Evolutionary conservation across 1,140 invertebrate species (phyloP), one percentile per base, ranked within the genome.

Genomic region (Lucilia cuprina): DNA sequence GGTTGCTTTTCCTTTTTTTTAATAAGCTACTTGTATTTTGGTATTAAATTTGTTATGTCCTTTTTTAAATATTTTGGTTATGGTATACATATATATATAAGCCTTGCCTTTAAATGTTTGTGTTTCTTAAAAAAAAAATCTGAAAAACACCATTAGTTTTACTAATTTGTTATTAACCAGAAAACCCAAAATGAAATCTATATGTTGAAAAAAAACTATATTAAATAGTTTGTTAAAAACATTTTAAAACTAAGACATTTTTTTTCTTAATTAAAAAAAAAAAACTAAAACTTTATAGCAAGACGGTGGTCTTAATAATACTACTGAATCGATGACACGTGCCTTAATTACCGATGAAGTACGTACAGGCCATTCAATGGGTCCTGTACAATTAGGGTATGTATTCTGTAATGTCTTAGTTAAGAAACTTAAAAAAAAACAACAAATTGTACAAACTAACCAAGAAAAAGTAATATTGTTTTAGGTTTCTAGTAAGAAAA

Each of bases 351-450:
- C 95, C 92, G 96, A 97, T 92, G 96, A 97, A 93, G 94, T 95
- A 92, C 95, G 96, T 92, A 94, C 94, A 91, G 94, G 94, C 93
- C 95, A 96, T 93, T 93, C 93, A 89, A 93, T 95, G 92, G 96
- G 96, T 92, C 96, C 96, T 92, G 96, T 97, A 91, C 96, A 97
- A 93, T 94, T 97, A 92, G 96, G 96, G 96, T 97, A 97, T 93
- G 96, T 96, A 96, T 92, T 85, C 5, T 75, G 34, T 65, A 74
- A 50, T 34, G 41, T 10, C 41, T 41, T 41, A 41, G 41, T 41
- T 41, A 41, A 41, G 41, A 5, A 41, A 10, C 74, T 60, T 50
- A 35, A 83, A 34, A 30, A 34, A 14, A 65, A 0, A 55, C 21
- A 10, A 70, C 19, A 9, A 75, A 78, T 70, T n/a, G 35, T 35